These are phyloP conservation scores for Momotus momota DNA, from an alignment of 2,797 vertebrate genomes.

Conservation along the genomic window DNA sequence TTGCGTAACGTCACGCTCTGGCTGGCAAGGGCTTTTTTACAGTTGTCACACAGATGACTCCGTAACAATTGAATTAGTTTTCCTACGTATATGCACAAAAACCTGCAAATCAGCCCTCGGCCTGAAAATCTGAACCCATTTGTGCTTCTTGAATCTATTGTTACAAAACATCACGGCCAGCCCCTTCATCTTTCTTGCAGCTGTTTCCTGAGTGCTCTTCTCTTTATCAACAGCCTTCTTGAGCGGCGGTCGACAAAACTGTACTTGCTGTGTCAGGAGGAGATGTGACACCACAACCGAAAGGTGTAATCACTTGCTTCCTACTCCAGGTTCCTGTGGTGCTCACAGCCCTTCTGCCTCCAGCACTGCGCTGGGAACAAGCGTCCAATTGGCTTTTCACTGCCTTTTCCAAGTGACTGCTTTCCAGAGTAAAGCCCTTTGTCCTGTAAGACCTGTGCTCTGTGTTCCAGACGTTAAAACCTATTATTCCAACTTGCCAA, in stretches of 20 bases:
- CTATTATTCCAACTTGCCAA: not conserved
- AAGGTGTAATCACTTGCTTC: not conserved
- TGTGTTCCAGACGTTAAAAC: not conserved
- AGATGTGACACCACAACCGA: not conserved
- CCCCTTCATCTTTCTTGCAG: constrained; percentile 34
- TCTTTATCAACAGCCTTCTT: constrained; percentile 17
- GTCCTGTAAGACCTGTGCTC: not conserved
- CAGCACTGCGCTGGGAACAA: not conserved
- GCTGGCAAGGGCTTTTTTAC: not conserved
- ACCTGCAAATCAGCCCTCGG: not conserved
- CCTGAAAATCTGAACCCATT: not conserved
- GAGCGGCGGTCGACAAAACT: not conserved
- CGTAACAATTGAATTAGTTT: not conserved
- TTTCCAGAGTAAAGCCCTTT: not conserved
- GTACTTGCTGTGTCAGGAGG: not conserved
- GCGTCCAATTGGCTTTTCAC: not conserved
- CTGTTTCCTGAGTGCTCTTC: constrained; percentile 26
- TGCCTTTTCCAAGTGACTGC: not conserved
- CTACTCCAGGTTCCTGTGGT: not conserved
- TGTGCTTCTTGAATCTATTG: not conserved
- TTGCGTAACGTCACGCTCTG: not conserved
- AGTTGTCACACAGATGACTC: not conserved
- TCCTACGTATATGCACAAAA: not conserved
- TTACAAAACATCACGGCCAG: not conserved
- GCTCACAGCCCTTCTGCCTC: not conserved